Base-by-base conservation (phyloP, 1,140 invertebrate species). In the Plutomurus gul region DNA sequence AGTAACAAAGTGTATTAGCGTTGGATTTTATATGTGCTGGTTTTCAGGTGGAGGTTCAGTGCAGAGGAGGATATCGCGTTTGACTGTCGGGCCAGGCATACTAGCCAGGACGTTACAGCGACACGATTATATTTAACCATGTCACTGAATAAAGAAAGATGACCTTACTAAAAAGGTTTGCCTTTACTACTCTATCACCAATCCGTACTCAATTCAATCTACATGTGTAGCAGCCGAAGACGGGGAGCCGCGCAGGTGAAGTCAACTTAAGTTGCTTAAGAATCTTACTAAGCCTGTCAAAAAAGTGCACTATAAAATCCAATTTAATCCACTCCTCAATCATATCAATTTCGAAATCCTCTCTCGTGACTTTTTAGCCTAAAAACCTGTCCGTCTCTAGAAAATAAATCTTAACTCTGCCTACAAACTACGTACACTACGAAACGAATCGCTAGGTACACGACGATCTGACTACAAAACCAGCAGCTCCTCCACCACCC, bases 341-440 rank as follows among this genome's bases (percentile, higher is more conserved):
- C 56, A 65, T 65, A 65, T 65, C 56, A 65, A 65, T 65, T 65
- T 65, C 36, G 56, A 33, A 65, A 65, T 65, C 56, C 56, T 65
- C 51, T 60, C 56, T 65, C 27, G 27, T 65, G 56, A 65, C 56
- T 65, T 65, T 65, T 65, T 16, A 65, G 56, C 36, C 56, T 65
- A 65, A 65, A 65, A 65, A 65, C 56, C 56, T 65, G 56, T 65
- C 56, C 56, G 56, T 65, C 56, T 65, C 56, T 33, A n/a, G 27
- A 16, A 65, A 65, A 51, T 51, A 65, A 65, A 65, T 65, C 56
- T 65, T 65, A 65, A n/a, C n/a, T 33, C 13, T 65, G 27, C 16
- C 30, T 11, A 33, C 25, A 65, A 65, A 4, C 51, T 33, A n/a
- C n/a, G n/a, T n/a, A n/a, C n/a, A n/a, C n/a, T n/a, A n/a, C n/a